Evolutionary conservation across 2,888 invertebrate genomes (phyloP).

Genomic region (Limnephilus lunatus): DNA sequence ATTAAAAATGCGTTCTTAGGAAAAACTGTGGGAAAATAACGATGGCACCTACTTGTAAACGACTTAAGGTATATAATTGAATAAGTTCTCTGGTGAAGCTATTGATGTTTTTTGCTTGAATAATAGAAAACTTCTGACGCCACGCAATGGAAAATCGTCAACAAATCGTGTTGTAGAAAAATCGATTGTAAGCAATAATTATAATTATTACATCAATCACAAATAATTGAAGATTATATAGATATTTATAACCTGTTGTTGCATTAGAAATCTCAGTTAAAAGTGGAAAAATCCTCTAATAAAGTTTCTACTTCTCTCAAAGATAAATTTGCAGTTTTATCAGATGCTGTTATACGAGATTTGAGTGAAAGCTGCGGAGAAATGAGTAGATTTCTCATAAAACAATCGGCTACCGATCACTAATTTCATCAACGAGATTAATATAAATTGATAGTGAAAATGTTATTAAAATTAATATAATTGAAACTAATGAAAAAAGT

Average conservation of each 20-base stretch:
- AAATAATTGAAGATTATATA: neutral
- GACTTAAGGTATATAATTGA: neutral
- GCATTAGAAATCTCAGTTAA: neutral
- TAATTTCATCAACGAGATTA: too few relatives aligned
- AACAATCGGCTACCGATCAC: neutral
- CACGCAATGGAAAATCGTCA: neutral
- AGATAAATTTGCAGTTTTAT: neutral
- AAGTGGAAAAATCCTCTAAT: neutral
- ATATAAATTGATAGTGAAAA: neutral
- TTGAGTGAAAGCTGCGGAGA: neutral
- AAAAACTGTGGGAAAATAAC: neutral
- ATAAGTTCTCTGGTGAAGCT: neutral
- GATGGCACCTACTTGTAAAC: neutral
- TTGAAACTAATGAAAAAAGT: neutral
- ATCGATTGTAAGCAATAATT: neutral
- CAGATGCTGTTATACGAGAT: too few relatives aligned
- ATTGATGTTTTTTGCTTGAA: neutral
- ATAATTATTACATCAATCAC: neutral
- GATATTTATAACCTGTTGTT: neutral
- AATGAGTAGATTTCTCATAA: neutral
- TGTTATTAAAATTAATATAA: neutral
- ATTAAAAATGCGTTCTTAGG: neutral
- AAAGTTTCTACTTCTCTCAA: neutral
- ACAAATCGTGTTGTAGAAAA: neutral
- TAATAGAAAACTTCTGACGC: neutral